Conservation (phyloP, 2,797 vertebrate species). For the Lepilemur septentrionalis region DNA sequence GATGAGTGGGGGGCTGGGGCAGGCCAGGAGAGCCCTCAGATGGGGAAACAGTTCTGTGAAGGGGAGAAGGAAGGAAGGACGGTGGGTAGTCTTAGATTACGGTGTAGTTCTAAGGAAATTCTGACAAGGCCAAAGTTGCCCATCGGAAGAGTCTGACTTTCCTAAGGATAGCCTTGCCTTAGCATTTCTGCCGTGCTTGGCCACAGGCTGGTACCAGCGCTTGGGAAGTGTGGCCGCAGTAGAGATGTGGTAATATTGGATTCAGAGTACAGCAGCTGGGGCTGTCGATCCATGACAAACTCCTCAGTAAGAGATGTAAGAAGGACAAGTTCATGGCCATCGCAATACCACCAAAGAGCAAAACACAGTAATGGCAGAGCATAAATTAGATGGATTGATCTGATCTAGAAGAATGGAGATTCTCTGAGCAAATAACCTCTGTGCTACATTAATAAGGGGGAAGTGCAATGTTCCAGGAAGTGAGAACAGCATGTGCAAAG, state of each 20-base stretch:
- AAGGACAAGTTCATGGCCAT: neutral
- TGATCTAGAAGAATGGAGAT: neutral
- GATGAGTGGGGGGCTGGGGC: neutral
- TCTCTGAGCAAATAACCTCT: neutral
- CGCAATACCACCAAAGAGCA: too few relatives aligned
- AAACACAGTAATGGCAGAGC: neutral
- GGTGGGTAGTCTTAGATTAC: neutral
- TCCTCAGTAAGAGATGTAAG: neutral
- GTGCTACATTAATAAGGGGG: neutral
- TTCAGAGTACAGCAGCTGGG: neutral
- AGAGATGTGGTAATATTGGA: neutral
- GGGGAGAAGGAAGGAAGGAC: neutral
- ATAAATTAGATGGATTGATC: neutral
- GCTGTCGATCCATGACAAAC: neutral
- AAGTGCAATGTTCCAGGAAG: neutral
- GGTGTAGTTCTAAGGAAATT: neutral
- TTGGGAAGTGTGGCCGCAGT: neutral
- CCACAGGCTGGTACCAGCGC: accelerated
- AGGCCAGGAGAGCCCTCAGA: neutral
- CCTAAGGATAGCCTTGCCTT: neutral
- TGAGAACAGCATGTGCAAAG: neutral
- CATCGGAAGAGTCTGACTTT: neutral
- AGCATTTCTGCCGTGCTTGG: too few relatives aligned
- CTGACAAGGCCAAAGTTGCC: neutral
- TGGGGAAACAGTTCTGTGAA: neutral